Conservation (phyloP, 2,113 vertebrate genomes). For the Alethe diademata region DNA sequence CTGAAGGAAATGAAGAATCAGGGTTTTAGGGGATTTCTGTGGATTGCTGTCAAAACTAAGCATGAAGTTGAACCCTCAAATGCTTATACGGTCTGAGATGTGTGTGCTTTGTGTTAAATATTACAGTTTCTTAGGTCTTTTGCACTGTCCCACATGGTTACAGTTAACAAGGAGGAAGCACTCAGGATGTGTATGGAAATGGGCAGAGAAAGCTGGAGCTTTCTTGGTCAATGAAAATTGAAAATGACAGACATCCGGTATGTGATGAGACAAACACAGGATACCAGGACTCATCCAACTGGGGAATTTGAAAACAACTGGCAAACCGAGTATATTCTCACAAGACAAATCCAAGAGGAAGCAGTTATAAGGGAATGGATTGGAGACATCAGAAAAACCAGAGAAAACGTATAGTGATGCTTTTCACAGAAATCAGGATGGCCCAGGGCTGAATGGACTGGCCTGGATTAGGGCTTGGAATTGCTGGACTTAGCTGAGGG, state of each 20-base stretch:
- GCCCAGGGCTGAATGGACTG: neutral
- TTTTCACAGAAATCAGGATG: neutral
- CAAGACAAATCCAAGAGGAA: neutral
- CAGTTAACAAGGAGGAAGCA: neutral
- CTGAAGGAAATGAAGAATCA: neutral
- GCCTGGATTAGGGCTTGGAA: neutral
- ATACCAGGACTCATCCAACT: neutral
- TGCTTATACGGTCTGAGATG: neutral
- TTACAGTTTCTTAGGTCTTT: neutral
- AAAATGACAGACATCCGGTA: neutral
- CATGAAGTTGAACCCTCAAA: neutral
- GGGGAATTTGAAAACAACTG: neutral
- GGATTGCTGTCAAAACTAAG: constrained; percentile 5
- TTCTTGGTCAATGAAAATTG: neutral
- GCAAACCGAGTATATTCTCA: neutral
- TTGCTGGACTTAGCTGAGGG: neutral
- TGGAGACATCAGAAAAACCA: neutral
- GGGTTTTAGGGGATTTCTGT: neutral
- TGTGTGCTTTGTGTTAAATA: neutral
- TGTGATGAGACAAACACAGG: neutral
- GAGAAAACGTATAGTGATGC: neutral
- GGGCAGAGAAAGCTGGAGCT: neutral
- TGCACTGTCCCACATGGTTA: neutral
- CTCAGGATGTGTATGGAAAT: neutral
- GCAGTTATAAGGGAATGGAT: neutral